Evolutionary conservation across 2,797 vertebrate species (phyloP).

Genomic region (Gallinago nigripennis): DNA sequence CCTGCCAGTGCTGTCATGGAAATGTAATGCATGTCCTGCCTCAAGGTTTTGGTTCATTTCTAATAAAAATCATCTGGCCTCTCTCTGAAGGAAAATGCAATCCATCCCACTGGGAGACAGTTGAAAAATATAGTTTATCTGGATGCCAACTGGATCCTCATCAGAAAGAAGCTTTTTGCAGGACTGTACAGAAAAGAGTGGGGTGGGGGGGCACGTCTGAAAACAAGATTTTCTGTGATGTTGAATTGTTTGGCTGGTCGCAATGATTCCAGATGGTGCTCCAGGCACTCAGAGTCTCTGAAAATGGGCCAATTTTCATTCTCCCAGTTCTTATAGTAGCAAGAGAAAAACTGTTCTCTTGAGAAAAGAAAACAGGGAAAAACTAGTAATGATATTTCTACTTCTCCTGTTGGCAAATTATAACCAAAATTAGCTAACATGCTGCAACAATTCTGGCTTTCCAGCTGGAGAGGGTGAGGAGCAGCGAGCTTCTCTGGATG

Average conservation of each 20-base stretch:
- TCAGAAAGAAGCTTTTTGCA: slow-evolving; percentile 32
- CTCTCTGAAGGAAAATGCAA: slow-evolving; percentile 40
- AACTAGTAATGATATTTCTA: slow-evolving; percentile 27
- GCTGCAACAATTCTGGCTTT: neutral
- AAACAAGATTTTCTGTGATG: neutral
- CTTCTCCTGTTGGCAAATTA: slow-evolving; percentile 21
- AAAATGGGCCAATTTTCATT: neutral
- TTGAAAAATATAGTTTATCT: slow-evolving; percentile 36
- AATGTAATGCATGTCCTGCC: slow-evolving; percentile 34
- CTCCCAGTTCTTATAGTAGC: neutral
- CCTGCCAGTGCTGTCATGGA: slow-evolving; percentile 24
- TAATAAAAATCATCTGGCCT: slow-evolving; percentile 57
- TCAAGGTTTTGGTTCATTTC: slow-evolving; percentile 59
- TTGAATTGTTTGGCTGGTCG: neutral
- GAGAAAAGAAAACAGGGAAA: slow-evolving; percentile 15
- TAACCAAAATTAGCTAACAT: neutral
- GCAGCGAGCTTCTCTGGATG: neutral
- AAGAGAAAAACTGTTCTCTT: slow-evolving; percentile 20
- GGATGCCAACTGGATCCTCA: slow-evolving; percentile 45
- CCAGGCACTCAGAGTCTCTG: slow-evolving; percentile 14
- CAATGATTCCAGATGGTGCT: slow-evolving; percentile 45
- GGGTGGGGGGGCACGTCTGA: neutral
- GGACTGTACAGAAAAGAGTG: neutral
- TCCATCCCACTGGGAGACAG: slow-evolving; percentile 24
- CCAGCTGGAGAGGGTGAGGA: neutral